Evolutionary conservation across 2,888 invertebrate species (phyloP), one percentile per base, ranked within the genome.

Genomic region (Melieria omissa): DNA sequence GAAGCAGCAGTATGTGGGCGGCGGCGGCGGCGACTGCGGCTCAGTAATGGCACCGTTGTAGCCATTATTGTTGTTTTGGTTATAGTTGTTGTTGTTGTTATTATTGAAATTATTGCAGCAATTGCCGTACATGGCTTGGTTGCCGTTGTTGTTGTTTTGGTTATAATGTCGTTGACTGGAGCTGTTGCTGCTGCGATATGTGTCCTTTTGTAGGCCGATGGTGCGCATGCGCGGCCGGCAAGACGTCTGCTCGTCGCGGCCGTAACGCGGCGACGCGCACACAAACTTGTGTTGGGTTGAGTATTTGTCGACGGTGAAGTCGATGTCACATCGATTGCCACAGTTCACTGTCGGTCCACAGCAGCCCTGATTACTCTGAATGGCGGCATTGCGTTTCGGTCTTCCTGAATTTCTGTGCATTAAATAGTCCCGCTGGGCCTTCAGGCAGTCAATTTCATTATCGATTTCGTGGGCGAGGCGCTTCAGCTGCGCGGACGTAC

Each of bases 151-250:
- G n/a, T 65, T 65, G n/a, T 65, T 12, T n/a, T 55, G 55, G 55
- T 68, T 14, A 16, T 57, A 54, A 16, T 52, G 47, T n/a, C 55
- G 55, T 16, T 55, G 44, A 10, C 44, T 47, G 29, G 41, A n/a
- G 5, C 44, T 8, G n/a, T 46, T 42, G 8, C 70, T n/a, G 55
- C 47, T 60, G 6, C 70, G 65, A 9, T 58, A 58, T 12, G 64
- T 65, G 42, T 64, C 49, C 65, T 75, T 71, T 62, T 78, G 77
- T 16, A 74, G 62, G 12, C 68, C 76, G 12, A 76, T 70, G 12
- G 72, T 77, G 41, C 78, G 76, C 70, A 70, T 75, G 29, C 73
- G 70, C 10, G 77, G 77, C 29, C 77, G 71, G 44, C 75, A 65
- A 7, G 69, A 42, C 5, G 75, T 65, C 63, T 75, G 62, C 10